Evolutionary conservation across 2,113 vertebrate genomes (phyloP).

Genomic region (Enhydra lutris): DNA sequence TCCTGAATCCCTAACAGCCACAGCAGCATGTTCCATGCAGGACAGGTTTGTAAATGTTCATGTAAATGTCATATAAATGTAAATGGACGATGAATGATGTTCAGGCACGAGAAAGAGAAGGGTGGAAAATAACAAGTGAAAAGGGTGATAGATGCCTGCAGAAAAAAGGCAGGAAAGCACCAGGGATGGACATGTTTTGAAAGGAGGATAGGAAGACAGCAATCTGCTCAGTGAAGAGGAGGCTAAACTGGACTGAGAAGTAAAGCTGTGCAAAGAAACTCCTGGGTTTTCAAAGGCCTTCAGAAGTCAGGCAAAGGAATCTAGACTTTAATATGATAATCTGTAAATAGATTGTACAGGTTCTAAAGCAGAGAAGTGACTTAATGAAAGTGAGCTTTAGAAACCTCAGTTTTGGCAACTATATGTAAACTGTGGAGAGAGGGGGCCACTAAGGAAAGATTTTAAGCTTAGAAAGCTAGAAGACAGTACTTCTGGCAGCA

Average conservation of each 20-base stretch:
- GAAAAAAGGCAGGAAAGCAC: not conserved
- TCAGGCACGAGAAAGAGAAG: not conserved
- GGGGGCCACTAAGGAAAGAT: not conserved
- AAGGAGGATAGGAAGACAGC: not conserved
- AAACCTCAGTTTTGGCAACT: not conserved
- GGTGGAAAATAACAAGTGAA: not conserved
- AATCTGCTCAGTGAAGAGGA: not conserved
- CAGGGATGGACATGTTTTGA: not conserved
- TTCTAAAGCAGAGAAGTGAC: not conserved
- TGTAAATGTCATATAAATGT: not conserved
- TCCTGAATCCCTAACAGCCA: not conserved
- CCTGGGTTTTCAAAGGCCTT: not conserved
- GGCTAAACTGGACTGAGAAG: not conserved
- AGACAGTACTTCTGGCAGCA: not conserved
- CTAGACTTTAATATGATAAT: not conserved
- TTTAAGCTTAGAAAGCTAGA: not conserved
- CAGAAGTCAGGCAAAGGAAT: not conserved
- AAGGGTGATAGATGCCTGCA: not conserved
- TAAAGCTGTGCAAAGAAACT: not conserved
- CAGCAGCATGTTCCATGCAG: not conserved
- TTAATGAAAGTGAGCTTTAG: not conserved
- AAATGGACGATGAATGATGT: not conserved
- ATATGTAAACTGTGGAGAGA: not conserved
- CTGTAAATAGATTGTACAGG: not conserved
- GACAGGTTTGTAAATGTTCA: not conserved